Base-by-base conservation (phyloP, 2,113 vertebrate species). In the Dryoscopus gambensis region DNA sequence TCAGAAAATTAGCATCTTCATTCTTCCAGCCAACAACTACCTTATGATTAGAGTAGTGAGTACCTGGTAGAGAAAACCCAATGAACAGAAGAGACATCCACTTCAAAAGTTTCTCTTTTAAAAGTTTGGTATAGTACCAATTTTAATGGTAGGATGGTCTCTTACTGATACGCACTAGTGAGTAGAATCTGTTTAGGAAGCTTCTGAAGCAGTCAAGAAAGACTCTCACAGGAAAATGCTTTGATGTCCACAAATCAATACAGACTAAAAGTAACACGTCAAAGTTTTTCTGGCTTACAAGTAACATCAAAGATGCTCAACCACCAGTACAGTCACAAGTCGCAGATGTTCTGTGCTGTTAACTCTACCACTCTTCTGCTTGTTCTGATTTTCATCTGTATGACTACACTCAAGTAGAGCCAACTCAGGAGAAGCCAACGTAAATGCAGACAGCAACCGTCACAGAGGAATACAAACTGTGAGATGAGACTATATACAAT, bases 201-300 rank as follows among this genome's bases (percentile, higher is more conserved):
- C 37, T 87, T 57, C 77, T 81, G 55, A 84, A 82, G 39, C 28
- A 90, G 81, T 21, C 42, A 30, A 94, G 60, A 78, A 70, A n/a
- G 19, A 76, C 14, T 75, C 35, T 82, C 30, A 39, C 6, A 82
- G 56, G 46, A 90, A 84, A 93, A 70, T 19, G 18, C 74, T 87
- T 63, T 84, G n/a, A 87, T 28, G 14, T 27, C 25, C 70, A 79
- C 9, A 62, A 82, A 88, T 63, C 75, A 70, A 88, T 78, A 78
- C 17, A 65, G 28, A 71, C 56, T 65, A 22, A 46, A 78, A 83
- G 68, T n/a, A 82, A 2, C 5, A 37, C 0, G 5, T 55, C 35
- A 63, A 75, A 90, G 28, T 6, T 82, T 75, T 84, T 67, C 47
- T 53, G 40, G 24, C 65, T 85, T 59, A 76, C 35, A 86, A 79